phyloP scores from a whole-genome alignment of 2,888 invertebrate genomes.

The Leptopilina syphax region DNA sequence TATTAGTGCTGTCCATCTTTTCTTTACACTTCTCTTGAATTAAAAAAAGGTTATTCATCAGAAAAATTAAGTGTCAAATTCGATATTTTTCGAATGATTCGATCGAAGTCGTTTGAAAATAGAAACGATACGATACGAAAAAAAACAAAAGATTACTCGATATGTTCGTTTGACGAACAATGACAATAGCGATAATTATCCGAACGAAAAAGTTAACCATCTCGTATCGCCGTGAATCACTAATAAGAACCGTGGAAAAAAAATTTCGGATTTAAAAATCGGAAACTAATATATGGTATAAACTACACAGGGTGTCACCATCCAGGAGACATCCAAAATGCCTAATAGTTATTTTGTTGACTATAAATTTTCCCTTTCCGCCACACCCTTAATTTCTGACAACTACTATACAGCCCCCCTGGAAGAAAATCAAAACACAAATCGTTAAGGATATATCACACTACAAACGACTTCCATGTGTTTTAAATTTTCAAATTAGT shows the following conservation, averaged over 20 bases:
- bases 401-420: background rate
- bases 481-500: constrained; percentile 5
- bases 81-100: too few species aligned
- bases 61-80: too few species aligned
- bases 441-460: background rate
- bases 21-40: too few species aligned
- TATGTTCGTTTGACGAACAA: too few species aligned
- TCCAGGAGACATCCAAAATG: background rate
- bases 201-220: too few species aligned
- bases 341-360: constrained; percentile 20
- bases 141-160: too few species aligned
- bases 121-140: too few species aligned
- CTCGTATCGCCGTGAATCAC: too few species aligned
- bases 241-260: background rate
- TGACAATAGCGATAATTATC: too few species aligned
- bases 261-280: background rate
- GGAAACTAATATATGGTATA: background rate
- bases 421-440: constrained; percentile 22
- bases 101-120: too few species aligned
- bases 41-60: too few species aligned
- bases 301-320: constrained; percentile 12
- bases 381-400: constrained; percentile 26
- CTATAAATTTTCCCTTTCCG: background rate
- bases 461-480: constrained; percentile 8
- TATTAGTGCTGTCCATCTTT: too few species aligned